Conservation (phyloP, 2,113 vertebrate genomes). For the Ailurus styani region DNA sequence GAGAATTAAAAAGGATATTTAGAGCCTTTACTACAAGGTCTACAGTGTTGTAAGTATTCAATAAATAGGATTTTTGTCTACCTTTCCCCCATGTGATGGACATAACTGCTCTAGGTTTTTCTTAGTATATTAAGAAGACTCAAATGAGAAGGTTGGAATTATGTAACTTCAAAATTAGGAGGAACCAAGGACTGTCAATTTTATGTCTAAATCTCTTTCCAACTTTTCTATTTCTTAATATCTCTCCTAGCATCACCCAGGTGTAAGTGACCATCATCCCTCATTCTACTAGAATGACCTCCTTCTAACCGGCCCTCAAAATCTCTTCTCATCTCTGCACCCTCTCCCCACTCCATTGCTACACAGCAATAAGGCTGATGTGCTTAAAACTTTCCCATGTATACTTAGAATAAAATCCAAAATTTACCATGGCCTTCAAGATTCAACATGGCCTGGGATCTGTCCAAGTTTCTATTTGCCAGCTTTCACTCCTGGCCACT, state of each 20-base stretch:
- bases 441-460: not conserved
- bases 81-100: not conserved
- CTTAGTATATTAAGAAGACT: not conserved
- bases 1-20: not conserved
- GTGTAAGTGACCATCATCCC: not conserved
- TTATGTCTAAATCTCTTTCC: not conserved
- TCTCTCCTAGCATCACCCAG: not conserved
- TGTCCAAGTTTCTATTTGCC: not conserved
- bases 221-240: not conserved
- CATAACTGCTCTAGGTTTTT: not conserved
- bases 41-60: not conserved
- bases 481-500: not conserved
- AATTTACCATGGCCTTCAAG: not conserved
- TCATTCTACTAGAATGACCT: not conserved
- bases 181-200: not conserved
- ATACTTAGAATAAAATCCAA: not conserved
- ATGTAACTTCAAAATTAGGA: not conserved
- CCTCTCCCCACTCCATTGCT: not conserved
- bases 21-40: not conserved
- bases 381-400: not conserved
- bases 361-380: not conserved
- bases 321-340: not conserved
- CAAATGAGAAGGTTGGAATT: not conserved
- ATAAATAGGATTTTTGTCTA: not conserved
- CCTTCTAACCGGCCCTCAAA: not conserved